These are phyloP conservation scores for Thunnus albacares DNA, from an alignment of 2,797 vertebrate species.

Conservation along the genomic window DNA sequence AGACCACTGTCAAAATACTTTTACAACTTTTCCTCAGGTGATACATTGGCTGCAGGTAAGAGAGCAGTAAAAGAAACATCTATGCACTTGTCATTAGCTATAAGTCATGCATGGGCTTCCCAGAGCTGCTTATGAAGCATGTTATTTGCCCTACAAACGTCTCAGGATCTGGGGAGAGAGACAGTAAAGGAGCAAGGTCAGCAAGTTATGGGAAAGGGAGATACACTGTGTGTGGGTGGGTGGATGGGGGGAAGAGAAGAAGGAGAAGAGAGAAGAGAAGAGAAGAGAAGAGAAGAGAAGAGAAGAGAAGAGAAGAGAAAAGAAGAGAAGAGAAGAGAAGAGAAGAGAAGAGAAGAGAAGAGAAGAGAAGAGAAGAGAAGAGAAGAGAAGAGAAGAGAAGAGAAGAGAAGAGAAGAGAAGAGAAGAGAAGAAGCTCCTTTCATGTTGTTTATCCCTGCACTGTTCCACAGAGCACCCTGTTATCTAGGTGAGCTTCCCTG, in stretches of 20 bases:
- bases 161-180: slow-evolving; percentile 23
- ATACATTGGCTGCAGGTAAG: slow-evolving; percentile 33
- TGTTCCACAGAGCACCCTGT: slow-evolving; percentile 78
- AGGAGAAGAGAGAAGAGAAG: background rate
- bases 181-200: slow-evolving; percentile 33
- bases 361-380: background rate
- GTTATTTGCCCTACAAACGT: slow-evolving; percentile 34
- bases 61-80: slow-evolving; percentile 45
- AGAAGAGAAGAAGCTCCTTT: slow-evolving; percentile 59
- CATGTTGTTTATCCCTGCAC: slow-evolving; percentile 78
- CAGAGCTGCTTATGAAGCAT: slow-evolving; percentile 44
- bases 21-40: slow-evolving; percentile 21
- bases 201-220: slow-evolving; percentile 15
- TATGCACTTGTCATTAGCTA: slow-evolving; percentile 31
- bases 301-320: background rate
- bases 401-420: slow-evolving; percentile 32
- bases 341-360: background rate
- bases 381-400: slow-evolving; percentile 1
- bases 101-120: slow-evolving; percentile 32
- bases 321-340: background rate
- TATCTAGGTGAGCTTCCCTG: slow-evolving; percentile 80
- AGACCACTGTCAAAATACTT: slow-evolving; percentile 33
- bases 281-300: background rate
- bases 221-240: slow-evolving; percentile 21
- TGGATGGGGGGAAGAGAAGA: background rate